Evolutionary conservation across 1,140 invertebrate genomes (phyloP).

Genomic region (Calliphora vicina): DNA sequence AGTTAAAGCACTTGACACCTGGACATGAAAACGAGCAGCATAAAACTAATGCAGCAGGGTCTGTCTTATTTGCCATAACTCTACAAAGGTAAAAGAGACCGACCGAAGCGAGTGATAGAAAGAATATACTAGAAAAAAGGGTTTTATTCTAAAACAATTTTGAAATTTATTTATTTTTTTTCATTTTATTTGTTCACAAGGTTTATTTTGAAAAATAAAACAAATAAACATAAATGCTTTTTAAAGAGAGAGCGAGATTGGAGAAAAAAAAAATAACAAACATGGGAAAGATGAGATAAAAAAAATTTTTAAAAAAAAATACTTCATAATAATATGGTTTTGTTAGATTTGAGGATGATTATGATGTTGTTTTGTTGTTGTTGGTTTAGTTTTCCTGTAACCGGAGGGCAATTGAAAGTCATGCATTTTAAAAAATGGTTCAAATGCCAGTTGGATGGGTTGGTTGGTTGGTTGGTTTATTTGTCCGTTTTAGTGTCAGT

Average conservation of each 20-base stretch:
- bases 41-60: not conserved
- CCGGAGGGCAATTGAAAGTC: conserved; percentile 32
- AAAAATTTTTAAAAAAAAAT: not conserved
- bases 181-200: not conserved
- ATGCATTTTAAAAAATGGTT: conserved; percentile 30
- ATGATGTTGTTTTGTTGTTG: not conserved
- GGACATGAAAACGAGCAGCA: conserved; percentile 6
- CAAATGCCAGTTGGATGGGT: not conserved
- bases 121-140: too few species aligned
- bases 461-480: not conserved
- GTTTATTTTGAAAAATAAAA: conserved; percentile 1
- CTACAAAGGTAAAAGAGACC: too few species aligned
- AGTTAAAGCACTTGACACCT: conserved; percentile 25
- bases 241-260: not conserved
- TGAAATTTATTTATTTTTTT: too few species aligned
- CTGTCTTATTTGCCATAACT: not conserved
- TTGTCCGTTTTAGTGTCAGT: not conserved
- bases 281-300: conserved; percentile 10
- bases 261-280: not conserved
- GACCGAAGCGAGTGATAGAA: too few species aligned
- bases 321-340: not conserved
- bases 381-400: not conserved
- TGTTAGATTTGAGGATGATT: not conserved
- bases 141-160: too few species aligned
- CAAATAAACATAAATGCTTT: conserved; percentile 16